Base-by-base conservation (phyloP, 2,113 vertebrate genomes). In the Telmatochromis sp. region DNA sequence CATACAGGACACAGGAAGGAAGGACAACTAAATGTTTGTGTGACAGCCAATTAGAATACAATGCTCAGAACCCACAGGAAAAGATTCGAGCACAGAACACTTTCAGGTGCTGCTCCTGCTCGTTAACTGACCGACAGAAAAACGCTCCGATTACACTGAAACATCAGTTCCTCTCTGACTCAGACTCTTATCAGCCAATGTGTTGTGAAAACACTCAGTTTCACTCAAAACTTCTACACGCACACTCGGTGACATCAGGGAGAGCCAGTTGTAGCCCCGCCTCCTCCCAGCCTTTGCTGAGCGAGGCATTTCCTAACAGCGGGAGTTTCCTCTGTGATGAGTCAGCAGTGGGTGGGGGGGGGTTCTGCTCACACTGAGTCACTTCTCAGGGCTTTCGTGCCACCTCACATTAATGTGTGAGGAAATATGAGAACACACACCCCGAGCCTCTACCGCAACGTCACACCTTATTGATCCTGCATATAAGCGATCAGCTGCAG, bases 321-420 rank as follows among this genome's bases (percentile, higher is more conserved):
- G 7, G n/a, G 85, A 68, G 63, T 87, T 91, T 89, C 85, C 83
- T 87, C 23, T 54, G 11, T 79, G 89, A 82, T 90, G 92, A 92
- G 89, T 93, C 89, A 92, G 87, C 82, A 2, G 81, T 4, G 13
- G 26, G 2, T 2, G 26, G 78, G 84, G 81, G 81, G 81, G 75
- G 81, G 68, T 92, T 88, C 84, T 81, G 55, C 5, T 80, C 75
- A 11, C 3, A 78, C 86, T 87, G 92, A 92, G 82, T 92, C 91
- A 93, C 86, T 50, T 63, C 84, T 86, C 86, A 89, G 80, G 83
- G 65, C 82, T 91, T 65, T 57, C 3, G 3, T 42, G 13, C 40
- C 5, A 1, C 68, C 14, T 75, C 68, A 47, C 68, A 28, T 75
- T 75, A 17, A 75, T 28, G 4, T 17, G 17, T 17, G 40, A 75